These are phyloP conservation scores for Aphodius granarius DNA, from an alignment of 2,888 invertebrate genomes.

Conservation along the genomic window DNA sequence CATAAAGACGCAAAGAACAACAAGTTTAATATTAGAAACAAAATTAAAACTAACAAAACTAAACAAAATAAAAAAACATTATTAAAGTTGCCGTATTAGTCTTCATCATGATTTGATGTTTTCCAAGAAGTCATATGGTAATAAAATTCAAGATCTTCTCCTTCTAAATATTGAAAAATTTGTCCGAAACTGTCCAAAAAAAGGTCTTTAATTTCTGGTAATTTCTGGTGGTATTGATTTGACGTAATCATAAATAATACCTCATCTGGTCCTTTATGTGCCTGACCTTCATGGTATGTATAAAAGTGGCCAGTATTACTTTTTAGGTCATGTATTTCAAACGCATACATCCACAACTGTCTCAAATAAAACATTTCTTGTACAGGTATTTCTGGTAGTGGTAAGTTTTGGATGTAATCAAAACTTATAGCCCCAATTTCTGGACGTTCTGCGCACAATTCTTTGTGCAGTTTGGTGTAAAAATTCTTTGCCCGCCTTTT, in stretches of 20 bases:
- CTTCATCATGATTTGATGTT: too few relatives aligned
- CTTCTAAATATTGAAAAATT: too few relatives aligned
- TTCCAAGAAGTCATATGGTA: too few relatives aligned
- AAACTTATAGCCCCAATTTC: slow-evolving; percentile 28
- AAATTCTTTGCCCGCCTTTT: slow-evolving; percentile 33
- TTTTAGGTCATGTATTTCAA: slow-evolving; percentile 30
- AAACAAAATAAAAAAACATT: too few relatives aligned
- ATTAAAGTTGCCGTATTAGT: too few relatives aligned
- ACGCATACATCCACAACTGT: slow-evolving; percentile 31
- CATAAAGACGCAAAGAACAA: too few relatives aligned
- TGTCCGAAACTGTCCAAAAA: slow-evolving; percentile 20
- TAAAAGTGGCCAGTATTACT: slow-evolving; percentile 20
- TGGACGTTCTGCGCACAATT: slow-evolving; percentile 17
- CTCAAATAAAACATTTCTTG: slow-evolving; percentile 36
- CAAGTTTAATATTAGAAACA: too few relatives aligned
- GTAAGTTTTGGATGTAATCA: slow-evolving; percentile 36
- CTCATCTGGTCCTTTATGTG: slow-evolving; percentile 27
- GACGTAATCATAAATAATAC: slow-evolving; percentile 24
- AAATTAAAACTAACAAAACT: too few relatives aligned
- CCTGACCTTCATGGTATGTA: slow-evolving; percentile 29
- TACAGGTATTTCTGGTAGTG: slow-evolving; percentile 32
- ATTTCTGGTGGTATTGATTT: slow-evolving; percentile 17
- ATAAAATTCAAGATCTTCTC: too few relatives aligned
- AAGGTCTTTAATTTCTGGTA: slow-evolving; percentile 13
- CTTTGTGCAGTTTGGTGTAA: slow-evolving; percentile 29